phyloP scores from a whole-genome alignment of 2,797 vertebrate species.

The Gouania willdenowi region DNA sequence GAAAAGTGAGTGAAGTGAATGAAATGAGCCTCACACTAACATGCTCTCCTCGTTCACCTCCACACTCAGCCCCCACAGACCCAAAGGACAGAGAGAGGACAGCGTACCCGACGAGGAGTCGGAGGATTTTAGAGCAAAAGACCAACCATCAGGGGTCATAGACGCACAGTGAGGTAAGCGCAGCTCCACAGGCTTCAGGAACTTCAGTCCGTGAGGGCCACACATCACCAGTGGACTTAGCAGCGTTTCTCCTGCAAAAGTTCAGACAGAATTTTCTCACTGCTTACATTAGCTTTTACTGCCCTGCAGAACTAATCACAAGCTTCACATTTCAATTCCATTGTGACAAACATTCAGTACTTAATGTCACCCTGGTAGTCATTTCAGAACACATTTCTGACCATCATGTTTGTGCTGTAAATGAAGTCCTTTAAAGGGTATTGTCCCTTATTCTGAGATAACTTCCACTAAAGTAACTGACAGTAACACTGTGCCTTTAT shows the following conservation, averaged over 20 bases:
- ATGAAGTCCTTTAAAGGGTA: too few relatives aligned
- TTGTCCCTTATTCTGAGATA: too few relatives aligned
- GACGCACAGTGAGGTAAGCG: conserved; percentile 99
- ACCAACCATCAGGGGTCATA: conserved; percentile 99
- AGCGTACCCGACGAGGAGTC: conserved; percentile 99
- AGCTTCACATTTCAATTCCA: too few relatives aligned
- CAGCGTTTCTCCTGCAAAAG: conserved; percentile 93
- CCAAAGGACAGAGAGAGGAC: conserved; percentile 93
- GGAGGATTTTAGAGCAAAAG: conserved; percentile 99
- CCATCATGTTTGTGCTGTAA: too few relatives aligned
- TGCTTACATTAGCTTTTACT: too few relatives aligned
- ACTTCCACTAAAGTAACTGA: too few relatives aligned
- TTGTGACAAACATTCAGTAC: too few relatives aligned
- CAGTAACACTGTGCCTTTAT: too few relatives aligned
- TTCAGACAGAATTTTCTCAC: too few relatives aligned
- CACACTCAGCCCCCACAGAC: conserved; percentile 68
- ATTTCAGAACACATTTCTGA: too few relatives aligned
- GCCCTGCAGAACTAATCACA: too few relatives aligned
- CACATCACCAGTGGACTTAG: conserved; percentile 98
- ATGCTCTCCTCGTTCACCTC: conserved; percentile 33
- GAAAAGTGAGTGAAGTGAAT: conserved; percentile 31
- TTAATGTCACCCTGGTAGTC: too few relatives aligned
- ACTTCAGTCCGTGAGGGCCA: conserved; percentile 98
- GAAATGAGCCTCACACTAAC: conserved; percentile 23
- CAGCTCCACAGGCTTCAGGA: conserved; percentile 98